Evolutionary conservation across 2,797 vertebrate species (phyloP).

Genomic region (Sebastiscus albofasciatus): DNA sequence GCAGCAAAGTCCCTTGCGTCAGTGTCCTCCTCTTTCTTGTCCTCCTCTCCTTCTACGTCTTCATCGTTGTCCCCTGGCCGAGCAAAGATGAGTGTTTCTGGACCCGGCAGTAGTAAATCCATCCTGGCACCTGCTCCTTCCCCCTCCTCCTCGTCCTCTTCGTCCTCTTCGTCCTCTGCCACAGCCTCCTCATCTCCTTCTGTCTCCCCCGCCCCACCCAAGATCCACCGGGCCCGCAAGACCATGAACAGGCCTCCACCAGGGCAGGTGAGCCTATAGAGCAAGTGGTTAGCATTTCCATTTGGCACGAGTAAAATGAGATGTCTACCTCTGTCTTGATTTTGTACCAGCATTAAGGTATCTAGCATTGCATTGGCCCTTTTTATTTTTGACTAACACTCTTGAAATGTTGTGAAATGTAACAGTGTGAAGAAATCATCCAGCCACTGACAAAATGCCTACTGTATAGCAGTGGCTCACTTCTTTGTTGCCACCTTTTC

Average conservation of each 20-base stretch:
- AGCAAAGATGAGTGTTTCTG: conserved; percentile 93
- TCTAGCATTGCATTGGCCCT: background rate
- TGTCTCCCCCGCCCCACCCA: conserved; percentile 74
- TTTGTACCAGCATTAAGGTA: background rate
- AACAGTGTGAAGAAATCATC: background rate
- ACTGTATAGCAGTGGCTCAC: background rate
- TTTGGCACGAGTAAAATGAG: background rate
- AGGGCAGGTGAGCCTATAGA: conserved; percentile 81
- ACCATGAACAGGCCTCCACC: conserved; percentile 89
- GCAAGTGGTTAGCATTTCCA: background rate
- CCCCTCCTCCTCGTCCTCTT: background rate
- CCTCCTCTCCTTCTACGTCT: conserved; percentile 67
- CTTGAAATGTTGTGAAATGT: background rate
- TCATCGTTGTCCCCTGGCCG: conserved; percentile 78
- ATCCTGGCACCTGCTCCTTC: conserved; percentile 54
- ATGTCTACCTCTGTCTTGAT: background rate
- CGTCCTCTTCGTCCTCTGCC: conserved; percentile 54
- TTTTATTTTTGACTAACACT: background rate
- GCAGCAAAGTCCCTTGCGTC: conserved; percentile 85
- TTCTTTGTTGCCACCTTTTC: background rate
- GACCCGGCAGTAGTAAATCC: conserved; percentile 81
- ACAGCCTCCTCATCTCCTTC: conserved; percentile 63
- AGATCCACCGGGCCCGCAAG: conserved; percentile 92
- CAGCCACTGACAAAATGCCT: background rate
- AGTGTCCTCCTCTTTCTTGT: conserved; percentile 32